phyloP scores from a whole-genome alignment of 2,113 vertebrate species.

The Copsychus sechellarum region DNA sequence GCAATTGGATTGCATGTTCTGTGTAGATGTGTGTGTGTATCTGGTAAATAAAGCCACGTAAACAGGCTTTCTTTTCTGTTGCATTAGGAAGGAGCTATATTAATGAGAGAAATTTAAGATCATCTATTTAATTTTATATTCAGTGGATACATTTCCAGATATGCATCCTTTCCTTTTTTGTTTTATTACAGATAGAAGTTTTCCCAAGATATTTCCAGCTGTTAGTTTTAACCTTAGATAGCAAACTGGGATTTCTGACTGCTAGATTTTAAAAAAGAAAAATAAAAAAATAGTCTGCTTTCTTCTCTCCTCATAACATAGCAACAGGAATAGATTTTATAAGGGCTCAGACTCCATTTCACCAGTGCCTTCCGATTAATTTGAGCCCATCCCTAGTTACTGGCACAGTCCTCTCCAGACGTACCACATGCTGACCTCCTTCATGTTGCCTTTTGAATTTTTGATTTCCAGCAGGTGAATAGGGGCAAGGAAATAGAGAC shows the following conservation, averaged over 20 bases:
- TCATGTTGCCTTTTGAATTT: neutral
- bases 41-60: rapidly evolving
- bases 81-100: neutral
- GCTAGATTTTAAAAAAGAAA: neutral
- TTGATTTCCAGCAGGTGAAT: neutral
- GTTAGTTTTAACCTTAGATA: conserved; percentile 50
- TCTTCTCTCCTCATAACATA: neutral
- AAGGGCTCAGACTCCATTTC: conserved; percentile 14
- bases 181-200: neutral
- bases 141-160: neutral
- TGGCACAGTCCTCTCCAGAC: neutral
- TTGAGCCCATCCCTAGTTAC: neutral
- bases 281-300: neutral
- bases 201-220: conserved; percentile 42
- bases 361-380: neutral
- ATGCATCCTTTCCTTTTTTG: neutral
- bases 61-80: neutral
- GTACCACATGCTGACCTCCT: neutral
- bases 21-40: neutral
- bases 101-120: neutral
- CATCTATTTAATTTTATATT: conserved; percentile 16
- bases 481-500: neutral
- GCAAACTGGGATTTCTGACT: conserved; percentile 35
- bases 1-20: neutral
- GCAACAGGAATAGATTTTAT: neutral